These are phyloP conservation scores for Ammodytes dubius DNA, from an alignment of 2,113 vertebrate genomes.

Conservation along the genomic window DNA sequence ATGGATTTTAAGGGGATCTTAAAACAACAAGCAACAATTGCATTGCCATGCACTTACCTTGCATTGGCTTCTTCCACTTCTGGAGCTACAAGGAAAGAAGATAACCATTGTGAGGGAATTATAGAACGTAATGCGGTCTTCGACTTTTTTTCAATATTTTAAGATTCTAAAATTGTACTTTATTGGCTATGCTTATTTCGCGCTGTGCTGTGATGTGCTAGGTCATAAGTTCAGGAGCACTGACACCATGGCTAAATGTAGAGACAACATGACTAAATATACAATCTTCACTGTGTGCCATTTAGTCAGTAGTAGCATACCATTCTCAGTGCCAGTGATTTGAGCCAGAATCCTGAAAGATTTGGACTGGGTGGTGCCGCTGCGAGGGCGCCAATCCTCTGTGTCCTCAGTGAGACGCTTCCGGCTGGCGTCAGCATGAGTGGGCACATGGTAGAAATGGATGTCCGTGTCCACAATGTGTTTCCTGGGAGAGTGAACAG, in stretches of 20 bases:
- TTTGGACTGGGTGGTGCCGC: slow-evolving; percentile 95
- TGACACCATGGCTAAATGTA: neutral
- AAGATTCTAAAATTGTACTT: neutral
- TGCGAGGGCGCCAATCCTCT: slow-evolving; percentile 95
- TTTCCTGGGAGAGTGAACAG: slow-evolving; percentile 82
- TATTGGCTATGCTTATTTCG: neutral
- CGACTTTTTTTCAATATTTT: neutral
- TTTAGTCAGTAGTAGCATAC: slow-evolving; percentile 77
- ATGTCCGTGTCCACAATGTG: slow-evolving; percentile 93
- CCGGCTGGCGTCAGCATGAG: slow-evolving; percentile 94
- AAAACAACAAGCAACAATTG: neutral
- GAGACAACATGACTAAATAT: neutral
- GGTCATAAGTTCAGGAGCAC: neutral
- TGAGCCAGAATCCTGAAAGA: slow-evolving; percentile 98
- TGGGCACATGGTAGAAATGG: slow-evolving; percentile 93
- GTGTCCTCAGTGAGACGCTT: slow-evolving; percentile 96
- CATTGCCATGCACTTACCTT: slow-evolving; percentile 73
- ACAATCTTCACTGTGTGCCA: slow-evolving; percentile 61
- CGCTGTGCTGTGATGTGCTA: neutral
- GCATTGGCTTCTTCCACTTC: slow-evolving; percentile 65
- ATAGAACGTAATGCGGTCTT: neutral
- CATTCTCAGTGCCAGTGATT: slow-evolving; percentile 94
- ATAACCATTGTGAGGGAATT: neutral
- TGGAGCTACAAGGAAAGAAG: slow-evolving; percentile 51
- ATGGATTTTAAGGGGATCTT: neutral